Conservation (phyloP, 2,888 invertebrate genomes). For the Deroplatys truncata region DNA sequence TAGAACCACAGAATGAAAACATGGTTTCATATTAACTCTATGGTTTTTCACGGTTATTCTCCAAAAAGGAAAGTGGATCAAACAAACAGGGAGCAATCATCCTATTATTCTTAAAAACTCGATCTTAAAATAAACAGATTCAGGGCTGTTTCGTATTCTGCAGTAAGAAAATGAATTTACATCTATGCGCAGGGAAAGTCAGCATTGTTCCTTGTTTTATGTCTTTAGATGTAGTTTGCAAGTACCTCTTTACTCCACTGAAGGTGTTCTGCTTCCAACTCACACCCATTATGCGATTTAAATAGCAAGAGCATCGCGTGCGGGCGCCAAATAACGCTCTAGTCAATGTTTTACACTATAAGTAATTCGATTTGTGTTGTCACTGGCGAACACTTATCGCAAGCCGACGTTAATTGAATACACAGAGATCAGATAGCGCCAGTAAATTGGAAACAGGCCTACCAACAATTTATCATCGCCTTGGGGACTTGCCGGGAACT, state of each 20-base stretch:
- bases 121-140: no score
- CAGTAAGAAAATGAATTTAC: no score
- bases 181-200: no score
- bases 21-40: no score
- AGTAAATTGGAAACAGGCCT: background rate
- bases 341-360: background rate
- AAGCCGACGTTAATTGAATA: background rate
- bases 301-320: background rate
- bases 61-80: no score
- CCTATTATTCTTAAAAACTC: no score
- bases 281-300: background rate
- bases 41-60: no score
- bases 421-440: background rate
- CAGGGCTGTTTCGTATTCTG: no score
- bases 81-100: no score
- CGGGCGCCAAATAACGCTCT: background rate
- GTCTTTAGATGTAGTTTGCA: no score
- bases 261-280: background rate
- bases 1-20: no score
- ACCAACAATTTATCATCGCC: background rate
- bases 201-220: no score
- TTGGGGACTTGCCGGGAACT: background rate
- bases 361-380: background rate
- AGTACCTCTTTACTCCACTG: background rate
- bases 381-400: background rate